Conservation (phyloP, 2,888 invertebrate genomes). For the Mythimna pallens region DNA sequence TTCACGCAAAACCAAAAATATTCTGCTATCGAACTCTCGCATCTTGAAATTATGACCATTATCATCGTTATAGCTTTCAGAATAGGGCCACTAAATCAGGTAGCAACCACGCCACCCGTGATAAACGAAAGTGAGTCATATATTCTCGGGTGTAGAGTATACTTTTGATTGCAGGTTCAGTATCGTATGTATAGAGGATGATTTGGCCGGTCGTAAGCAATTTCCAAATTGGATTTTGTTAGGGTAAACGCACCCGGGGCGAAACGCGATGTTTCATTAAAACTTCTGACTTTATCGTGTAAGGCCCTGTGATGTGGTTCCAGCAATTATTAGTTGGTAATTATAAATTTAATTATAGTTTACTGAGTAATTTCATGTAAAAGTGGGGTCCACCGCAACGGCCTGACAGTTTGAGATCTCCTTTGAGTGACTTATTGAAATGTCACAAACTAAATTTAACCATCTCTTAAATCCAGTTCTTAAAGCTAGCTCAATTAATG, state of each 20-base stretch:
- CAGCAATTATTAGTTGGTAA: conserved; percentile 59
- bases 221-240: conserved; percentile 80
- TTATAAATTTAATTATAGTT: conserved; percentile 62
- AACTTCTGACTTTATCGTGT: conserved; percentile 67
- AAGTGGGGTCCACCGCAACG: conserved; percentile 5
- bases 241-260: conserved; percentile 64
- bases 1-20: conserved; percentile 44
- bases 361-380: conserved; percentile 47
- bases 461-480: background rate
- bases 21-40: conserved; percentile 42
- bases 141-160: conserved; percentile 62
- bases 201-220: conserved; percentile 80
- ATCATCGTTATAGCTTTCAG: conserved; percentile 67
- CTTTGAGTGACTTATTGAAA: conserved; percentile 10
- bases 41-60: conserved; percentile 66
- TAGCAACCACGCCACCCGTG: conserved; percentile 36
- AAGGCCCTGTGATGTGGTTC: conserved; percentile 52
- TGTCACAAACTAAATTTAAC: background rate
- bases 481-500: no score
- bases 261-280: conserved; percentile 72
- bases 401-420: conserved; percentile 10
- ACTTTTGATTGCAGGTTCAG: conserved; percentile 64
- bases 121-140: conserved; percentile 66
- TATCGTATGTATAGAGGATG: conserved; percentile 69
- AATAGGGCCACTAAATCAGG: conserved; percentile 66